A percentile compares a stretch with the other conserved stretches of the same genome.
Conservation (phyloP, 1,140 invertebrate genomes). For the Bactericera cockerelli region DNA sequence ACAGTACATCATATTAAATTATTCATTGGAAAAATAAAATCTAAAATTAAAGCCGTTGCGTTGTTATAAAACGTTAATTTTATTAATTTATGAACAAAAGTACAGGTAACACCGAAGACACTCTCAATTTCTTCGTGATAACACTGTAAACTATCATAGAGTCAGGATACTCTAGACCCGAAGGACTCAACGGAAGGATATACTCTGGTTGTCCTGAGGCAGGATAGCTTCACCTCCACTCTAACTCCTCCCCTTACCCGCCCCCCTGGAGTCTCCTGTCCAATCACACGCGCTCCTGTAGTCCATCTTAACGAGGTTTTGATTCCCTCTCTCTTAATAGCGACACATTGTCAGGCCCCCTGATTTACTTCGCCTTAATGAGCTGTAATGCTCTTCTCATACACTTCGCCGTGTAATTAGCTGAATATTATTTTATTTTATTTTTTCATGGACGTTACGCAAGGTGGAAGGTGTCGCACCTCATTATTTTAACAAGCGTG, state of each 20-base stretch:
- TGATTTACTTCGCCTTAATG: constrained; percentile 4
- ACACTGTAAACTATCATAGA: too few species aligned
- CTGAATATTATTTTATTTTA: background rate
- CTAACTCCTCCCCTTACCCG: background rate
- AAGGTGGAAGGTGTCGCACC: too few species aligned
- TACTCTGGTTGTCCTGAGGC: background rate
- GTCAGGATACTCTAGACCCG: too few species aligned
- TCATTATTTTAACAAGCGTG: too few species aligned
- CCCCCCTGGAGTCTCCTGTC: background rate
- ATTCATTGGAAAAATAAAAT: too few species aligned
- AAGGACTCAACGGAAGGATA: background rate
- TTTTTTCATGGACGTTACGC: background rate
- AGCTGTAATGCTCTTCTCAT: background rate
- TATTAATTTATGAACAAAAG: too few species aligned
- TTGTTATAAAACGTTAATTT: too few species aligned
- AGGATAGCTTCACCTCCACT: background rate
- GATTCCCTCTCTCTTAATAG: constrained; percentile 2
- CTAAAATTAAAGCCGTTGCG: too few species aligned
- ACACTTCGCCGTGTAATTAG: background rate
- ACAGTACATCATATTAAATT: too few species aligned
- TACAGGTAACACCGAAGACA: too few species aligned
- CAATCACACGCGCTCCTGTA: background rate
- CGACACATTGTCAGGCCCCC: constrained; percentile 8
- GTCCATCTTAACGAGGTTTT: constrained; percentile 5
- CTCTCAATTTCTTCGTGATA: too few species aligned